Evolutionary conservation across 2,797 vertebrate species (phyloP), one percentile per base, ranked within the genome.

Genomic region (Gallinago solitaria): DNA sequence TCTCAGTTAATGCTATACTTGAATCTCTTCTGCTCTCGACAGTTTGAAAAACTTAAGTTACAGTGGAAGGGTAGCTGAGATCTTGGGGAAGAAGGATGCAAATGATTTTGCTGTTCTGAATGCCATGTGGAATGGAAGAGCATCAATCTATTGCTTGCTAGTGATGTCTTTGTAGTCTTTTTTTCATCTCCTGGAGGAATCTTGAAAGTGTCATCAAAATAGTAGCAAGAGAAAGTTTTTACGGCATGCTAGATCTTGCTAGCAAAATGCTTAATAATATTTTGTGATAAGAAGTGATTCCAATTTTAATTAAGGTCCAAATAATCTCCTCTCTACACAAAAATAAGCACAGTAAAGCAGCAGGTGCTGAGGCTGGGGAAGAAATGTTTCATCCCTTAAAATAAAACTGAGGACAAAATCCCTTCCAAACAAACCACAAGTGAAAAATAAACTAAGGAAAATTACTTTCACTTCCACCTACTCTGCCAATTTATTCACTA

Each of bases 1-100:
- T 97, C 92, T 84, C 95, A 75, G 84, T 97, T 97, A 96, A 96
- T 65, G 13, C 96, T 94, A 64, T 21, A 77, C 77, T 87, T 95
- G 77, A 94, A 93, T 89, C 79, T 64, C 41, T 56, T 96, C 94
- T 96, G 88, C 77, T 92, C 75, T 95, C 2, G 5, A 74, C 48
- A 80, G 76, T 92, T 94, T 80, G 9, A 37, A 84, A 97, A 95
- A 91, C 24, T 6, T 67, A 59, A 92, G 80, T 75, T 92, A 82
- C 45, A 73, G 53, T 93, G 74, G 71, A 86, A 84, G 33, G 32
- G 56, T 61, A 79, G 67, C 63, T 76, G 69, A 85, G 33, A 73
- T 91, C 59, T 91, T 7, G 8, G 60, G 80, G 33, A 93, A 92
- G 48, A 37, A 63, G 48, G 64, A 61, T 32, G 45, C 18, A 79